Percentiles rank a stretch among this genome's conserved stretches.
phyloP scores from a whole-genome alignment of 2,797 vertebrate species.

The Diplodus puntazzo region DNA sequence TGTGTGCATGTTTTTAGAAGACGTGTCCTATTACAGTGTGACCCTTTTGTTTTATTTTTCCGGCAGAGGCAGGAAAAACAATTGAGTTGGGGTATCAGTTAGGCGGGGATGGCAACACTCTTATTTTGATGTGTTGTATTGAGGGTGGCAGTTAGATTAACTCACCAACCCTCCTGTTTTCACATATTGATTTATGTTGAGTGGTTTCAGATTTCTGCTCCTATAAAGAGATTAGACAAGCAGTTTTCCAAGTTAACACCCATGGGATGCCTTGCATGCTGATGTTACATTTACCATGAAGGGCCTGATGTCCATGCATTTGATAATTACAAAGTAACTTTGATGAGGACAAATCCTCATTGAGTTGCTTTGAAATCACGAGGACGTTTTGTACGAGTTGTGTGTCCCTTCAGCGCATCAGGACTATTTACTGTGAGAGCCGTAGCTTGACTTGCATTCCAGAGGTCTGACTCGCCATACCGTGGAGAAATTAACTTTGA shows the following conservation, averaged over 20 bases:
- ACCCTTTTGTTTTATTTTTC: background rate
- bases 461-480: background rate
- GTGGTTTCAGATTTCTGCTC: conserved; percentile 12
- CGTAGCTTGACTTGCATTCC: background rate
- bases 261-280: background rate
- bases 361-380: background rate
- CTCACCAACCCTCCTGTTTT: background rate
- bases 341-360: background rate
- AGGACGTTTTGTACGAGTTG: background rate
- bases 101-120: background rate
- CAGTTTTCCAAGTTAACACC: background rate
- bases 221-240: background rate
- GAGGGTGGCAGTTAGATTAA: background rate
- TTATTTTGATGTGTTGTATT: background rate
- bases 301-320: conserved; percentile 19
- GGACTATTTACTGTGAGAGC: background rate
- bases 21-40: background rate
- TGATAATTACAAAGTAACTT: background rate
- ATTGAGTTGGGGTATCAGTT: background rate
- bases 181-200: conserved; percentile 2
- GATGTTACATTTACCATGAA: conserved; percentile 8
- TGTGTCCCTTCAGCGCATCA: background rate
- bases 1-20: background rate
- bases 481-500: background rate
- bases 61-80: background rate